A percentile compares a stretch with the other conserved stretches of the same genome.
These are phyloP conservation scores for Sycophaga agraensis DNA, from an alignment of 1,140 invertebrate species.

Conservation along the genomic window DNA sequence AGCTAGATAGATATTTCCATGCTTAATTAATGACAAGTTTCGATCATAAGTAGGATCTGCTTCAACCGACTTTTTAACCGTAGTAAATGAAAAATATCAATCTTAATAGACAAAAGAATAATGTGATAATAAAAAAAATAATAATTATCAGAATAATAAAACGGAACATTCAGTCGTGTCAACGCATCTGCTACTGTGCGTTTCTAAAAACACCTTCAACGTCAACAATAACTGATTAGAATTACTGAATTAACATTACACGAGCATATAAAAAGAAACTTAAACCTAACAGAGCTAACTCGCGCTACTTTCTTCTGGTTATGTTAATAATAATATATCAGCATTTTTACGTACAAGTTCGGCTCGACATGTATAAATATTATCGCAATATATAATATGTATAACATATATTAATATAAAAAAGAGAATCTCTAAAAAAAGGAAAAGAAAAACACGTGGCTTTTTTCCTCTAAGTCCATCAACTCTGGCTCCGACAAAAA, in stretches of 20 bases:
- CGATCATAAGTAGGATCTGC: conserved; percentile 33
- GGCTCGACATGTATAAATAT: conserved; percentile 35
- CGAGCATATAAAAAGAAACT: conserved; percentile 41
- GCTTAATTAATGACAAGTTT: conserved; percentile 52
- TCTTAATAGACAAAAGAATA: conserved; percentile 36
- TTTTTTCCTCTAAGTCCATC: conserved; percentile 31
- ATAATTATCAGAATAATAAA: conserved; percentile 31
- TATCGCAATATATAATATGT: conserved; percentile 37
- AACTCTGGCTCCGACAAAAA: conserved; percentile 10
- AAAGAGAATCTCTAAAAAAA: conserved; percentile 50
- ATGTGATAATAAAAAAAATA: no score
- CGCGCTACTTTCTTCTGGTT: conserved; percentile 23
- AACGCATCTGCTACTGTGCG: conserved; percentile 33
- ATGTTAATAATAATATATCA: conserved; percentile 27
- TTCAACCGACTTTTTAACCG: conserved; percentile 37
- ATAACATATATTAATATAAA: conserved; percentile 40
- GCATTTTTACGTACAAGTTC: conserved; percentile 5
- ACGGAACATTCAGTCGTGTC: conserved; percentile 47
- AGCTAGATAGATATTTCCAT: conserved; percentile 34
- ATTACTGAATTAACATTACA: conserved; percentile 39
- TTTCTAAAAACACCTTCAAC: conserved; percentile 39
- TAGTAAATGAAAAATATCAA: conserved; percentile 32
- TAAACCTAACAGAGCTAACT: conserved; percentile 40
- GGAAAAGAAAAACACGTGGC: conserved; percentile 39
- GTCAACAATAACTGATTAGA: conserved; percentile 41